These are phyloP conservation scores for Tragopan temminckii DNA, from an alignment of 2,797 vertebrate species.

Conservation along the genomic window DNA sequence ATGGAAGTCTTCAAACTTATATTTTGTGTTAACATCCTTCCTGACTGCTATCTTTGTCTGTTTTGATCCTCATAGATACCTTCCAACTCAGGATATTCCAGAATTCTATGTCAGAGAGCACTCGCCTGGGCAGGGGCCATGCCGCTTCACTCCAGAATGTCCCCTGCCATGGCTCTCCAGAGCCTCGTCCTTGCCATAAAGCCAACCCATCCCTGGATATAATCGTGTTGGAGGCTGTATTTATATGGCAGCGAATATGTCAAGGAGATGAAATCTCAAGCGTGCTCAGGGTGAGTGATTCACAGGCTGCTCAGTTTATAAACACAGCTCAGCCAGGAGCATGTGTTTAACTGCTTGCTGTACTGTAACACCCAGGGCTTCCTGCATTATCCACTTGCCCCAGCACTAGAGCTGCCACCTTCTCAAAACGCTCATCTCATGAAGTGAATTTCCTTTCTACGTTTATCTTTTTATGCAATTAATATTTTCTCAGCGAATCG, in stretches of 20 bases:
- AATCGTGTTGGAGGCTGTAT: background rate
- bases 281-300: background rate
- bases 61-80: background rate
- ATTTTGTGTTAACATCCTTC: background rate
- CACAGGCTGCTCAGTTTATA: constrained; percentile 30
- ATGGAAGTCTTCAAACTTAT: background rate
- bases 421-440: constrained; percentile 34
- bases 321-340: constrained; percentile 17
- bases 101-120: background rate
- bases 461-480: constrained; percentile 63
- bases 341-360: constrained; percentile 46
- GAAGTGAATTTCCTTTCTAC: background rate
- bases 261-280: background rate
- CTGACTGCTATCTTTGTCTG: background rate
- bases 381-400: constrained; percentile 55
- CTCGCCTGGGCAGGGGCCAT: background rate
- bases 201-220: background rate
- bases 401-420: constrained; percentile 36
- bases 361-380: background rate
- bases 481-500: constrained; percentile 15
- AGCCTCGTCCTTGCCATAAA: background rate
- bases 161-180: background rate
- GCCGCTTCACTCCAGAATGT: rapidly evolving
- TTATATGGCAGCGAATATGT: background rate
- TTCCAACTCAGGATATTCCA: no score